phyloP scores from a whole-genome alignment of 1,140 invertebrate genomes.

The Drosophila baimaii region DNA sequence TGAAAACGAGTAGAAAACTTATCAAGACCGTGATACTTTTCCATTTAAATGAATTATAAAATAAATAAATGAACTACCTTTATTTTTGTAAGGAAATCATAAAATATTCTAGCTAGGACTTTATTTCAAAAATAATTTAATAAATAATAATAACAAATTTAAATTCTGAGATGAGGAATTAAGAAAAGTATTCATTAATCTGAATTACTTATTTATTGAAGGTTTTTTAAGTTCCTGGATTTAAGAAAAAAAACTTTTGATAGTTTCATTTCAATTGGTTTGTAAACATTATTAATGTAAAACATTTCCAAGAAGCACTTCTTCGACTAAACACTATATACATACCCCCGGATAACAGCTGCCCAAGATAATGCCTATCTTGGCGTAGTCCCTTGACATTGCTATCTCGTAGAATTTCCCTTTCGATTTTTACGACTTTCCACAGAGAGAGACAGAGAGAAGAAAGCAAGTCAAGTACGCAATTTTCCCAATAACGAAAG shows the following conservation, averaged over 20 bases:
- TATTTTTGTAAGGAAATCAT: too few relatives aligned
- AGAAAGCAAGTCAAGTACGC: slow-evolving; percentile 65
- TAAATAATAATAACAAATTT: too few relatives aligned
- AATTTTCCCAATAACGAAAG: slow-evolving; percentile 51
- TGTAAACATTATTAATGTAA: slow-evolving; percentile 43
- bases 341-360: slow-evolving; percentile 44
- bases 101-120: neutral
- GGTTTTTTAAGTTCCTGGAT: neutral
- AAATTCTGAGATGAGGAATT: too few relatives aligned
- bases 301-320: slow-evolving; percentile 32
- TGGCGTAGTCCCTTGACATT: slow-evolving; percentile 32
- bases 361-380: slow-evolving; percentile 62
- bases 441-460: slow-evolving; percentile 45
- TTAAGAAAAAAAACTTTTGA: neutral
- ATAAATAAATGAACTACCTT: too few relatives aligned
- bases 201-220: neutral
- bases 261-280: slow-evolving; percentile 29
- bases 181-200: too few relatives aligned
- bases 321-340: slow-evolving; percentile 2
- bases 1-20: too few relatives aligned
- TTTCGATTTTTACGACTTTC: slow-evolving; percentile 69
- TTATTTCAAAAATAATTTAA: too few relatives aligned
- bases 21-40: too few relatives aligned
- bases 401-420: slow-evolving; percentile 67
- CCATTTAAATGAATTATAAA: too few relatives aligned